A percentile compares a stretch with the other conserved stretches of the same genome.
phyloP scores from a whole-genome alignment of 1,140 invertebrate species.

The Orchestia grillus region DNA sequence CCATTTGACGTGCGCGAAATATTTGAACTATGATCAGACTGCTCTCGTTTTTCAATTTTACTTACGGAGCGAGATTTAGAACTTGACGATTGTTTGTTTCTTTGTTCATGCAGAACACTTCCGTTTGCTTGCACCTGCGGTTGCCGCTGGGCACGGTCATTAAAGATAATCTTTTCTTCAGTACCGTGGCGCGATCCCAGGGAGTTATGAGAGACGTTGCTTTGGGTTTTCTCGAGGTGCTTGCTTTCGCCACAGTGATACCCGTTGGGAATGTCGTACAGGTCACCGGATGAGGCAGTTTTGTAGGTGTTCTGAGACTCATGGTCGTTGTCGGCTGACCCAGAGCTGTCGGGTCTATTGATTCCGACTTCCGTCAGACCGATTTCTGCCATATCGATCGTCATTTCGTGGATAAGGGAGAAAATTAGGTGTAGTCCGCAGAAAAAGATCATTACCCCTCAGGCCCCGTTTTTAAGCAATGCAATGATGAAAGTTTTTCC shows the following conservation, averaged over 20 bases:
- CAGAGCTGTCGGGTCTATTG: background rate
- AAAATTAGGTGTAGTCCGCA: background rate
- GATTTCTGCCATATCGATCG: conserved; percentile 26
- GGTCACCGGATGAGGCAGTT: background rate
- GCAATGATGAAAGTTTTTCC: background rate
- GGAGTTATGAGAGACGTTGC: background rate
- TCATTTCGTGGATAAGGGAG: conserved; percentile 2
- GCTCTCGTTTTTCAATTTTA: background rate
- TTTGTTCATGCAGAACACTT: background rate
- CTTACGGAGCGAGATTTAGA: background rate
- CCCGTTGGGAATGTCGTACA: background rate
- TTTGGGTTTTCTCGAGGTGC: background rate
- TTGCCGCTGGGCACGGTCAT: background rate
- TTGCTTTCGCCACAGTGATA: background rate
- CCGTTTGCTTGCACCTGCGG: background rate
- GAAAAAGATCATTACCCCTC: background rate
- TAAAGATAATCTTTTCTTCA: background rate
- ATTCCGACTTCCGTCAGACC: conserved; percentile 18
- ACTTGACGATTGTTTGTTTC: background rate
- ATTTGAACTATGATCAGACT: background rate
- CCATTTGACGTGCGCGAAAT: background rate
- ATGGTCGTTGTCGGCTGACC: background rate
- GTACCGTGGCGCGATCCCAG: background rate
- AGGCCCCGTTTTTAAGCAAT: background rate
- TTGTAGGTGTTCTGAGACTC: conserved; percentile 1